phyloP scores from a whole-genome alignment of 2,113 vertebrate species.

The Sporophila hypoxantha region DNA sequence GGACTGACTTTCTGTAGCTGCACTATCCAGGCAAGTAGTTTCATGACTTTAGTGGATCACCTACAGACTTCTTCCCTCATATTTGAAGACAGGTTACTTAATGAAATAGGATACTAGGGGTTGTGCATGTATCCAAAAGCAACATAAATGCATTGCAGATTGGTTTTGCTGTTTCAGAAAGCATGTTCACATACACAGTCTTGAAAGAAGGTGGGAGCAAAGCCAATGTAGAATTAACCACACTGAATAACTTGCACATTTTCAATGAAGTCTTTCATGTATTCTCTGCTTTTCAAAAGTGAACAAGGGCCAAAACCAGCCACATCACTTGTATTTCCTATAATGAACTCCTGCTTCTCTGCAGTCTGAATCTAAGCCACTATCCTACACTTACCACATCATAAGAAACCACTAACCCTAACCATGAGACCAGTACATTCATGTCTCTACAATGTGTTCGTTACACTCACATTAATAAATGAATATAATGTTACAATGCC shows the following conservation, averaged over 20 bases:
- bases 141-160: neutral
- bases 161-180: slow-evolving; percentile 7
- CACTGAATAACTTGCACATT: slow-evolving; percentile 36
- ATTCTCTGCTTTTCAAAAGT: neutral
- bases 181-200: neutral
- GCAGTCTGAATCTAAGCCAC: neutral
- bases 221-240: slow-evolving; percentile 12
- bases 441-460: neutral
- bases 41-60: neutral
- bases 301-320: slow-evolving; percentile 14
- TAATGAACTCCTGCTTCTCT: slow-evolving; percentile 4
- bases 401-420: slow-evolving; percentile 23
- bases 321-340: neutral
- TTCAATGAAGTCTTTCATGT: slow-evolving; percentile 4
- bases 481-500: slow-evolving; percentile 13
- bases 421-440: neutral
- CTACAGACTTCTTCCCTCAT: neutral
- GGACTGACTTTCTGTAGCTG: neutral
- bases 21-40: neutral
- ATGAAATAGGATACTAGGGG: neutral
- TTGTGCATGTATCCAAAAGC: neutral
- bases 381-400: slow-evolving; percentile 1
- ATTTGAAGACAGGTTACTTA: neutral
- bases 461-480: neutral
- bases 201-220: slow-evolving; percentile 24